Base-by-base conservation (phyloP, 2,888 invertebrate genomes). In the Idaea dimidiata region DNA sequence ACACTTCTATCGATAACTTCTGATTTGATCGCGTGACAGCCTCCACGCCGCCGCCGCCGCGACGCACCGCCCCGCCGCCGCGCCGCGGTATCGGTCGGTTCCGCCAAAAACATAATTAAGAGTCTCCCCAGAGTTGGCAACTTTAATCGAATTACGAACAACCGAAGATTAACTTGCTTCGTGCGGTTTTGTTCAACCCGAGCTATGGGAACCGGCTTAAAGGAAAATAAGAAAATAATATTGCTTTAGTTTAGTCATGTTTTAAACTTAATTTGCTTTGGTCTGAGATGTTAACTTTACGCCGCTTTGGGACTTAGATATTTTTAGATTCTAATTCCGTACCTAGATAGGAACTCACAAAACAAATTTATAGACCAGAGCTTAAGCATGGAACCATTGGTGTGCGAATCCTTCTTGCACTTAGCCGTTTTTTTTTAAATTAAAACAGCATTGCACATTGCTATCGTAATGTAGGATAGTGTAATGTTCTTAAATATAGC, bases 91-190 rank as follows among this genome's bases (percentile, higher is more conserved):
- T 24, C 62, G 10, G 56, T 17, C 54, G 72, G 73, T 67, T 69
- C 68, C 65, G 70, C 69, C 73, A 64, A 75, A 78, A 79, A 80
- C 81, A 78, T 79, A 81, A 82, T 84, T 81, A 79, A 80, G 77
- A 76, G 75, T 73, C 69, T 66, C 72, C 74, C 75, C 70, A 73
- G 72, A 82, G 83, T 85, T 83, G 71, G 72, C 73, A 78, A 84
- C 75, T 85, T 86, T 82, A 84, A 86, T 85, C 81, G 80, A 84
- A 86, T 86, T 82, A 85, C 82, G 74, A 76, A 75, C 78, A 74
- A 73, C 70, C 66, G 74, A 73, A 76, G 78, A 78, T 80, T 79
- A 79, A 76, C 76, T 77, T 68, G 73, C 77, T 71, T 71, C 74
- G 75, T 75, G 80, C 71, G 81, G 82, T 72, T 74, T 66, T 62